phyloP scores from a whole-genome alignment of 2,113 vertebrate species.

The Laticauda colubrina region DNA sequence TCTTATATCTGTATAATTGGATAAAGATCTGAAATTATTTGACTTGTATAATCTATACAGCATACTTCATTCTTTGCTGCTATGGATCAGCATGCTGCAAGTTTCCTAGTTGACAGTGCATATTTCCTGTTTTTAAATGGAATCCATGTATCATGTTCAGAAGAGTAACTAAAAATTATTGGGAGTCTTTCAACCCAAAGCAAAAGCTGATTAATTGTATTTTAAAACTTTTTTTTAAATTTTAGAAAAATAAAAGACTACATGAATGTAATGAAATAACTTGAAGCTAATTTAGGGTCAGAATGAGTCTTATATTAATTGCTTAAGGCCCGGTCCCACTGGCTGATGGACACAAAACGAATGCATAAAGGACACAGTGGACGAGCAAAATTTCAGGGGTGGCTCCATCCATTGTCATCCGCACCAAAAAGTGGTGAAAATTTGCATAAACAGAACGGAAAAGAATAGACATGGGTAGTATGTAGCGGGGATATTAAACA shows the following conservation, averaged over 20 bases:
- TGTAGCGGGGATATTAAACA: too few species aligned
- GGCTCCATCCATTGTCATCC: too few species aligned
- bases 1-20: conserved; percentile 24
- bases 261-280: too few species aligned
- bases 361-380: too few species aligned
- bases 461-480: too few species aligned
- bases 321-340: background rate
- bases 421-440: too few species aligned
- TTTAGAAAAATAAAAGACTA: too few species aligned
- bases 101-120: background rate
- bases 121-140: background rate
- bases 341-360: too few species aligned
- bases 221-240: too few species aligned
- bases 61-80: conserved; percentile 3
- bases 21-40: conserved; percentile 17
- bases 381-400: too few species aligned
- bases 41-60: conserved; percentile 14
- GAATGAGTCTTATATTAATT: background rate
- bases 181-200: background rate
- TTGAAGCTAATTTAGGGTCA: background rate
- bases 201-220: too few species aligned
- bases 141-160: background rate
- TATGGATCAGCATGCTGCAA: background rate
- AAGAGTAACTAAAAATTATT: background rate
- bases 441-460: too few species aligned